Conservation (phyloP, 2,888 invertebrate genomes). For the Ditula angustiorana region DNA sequence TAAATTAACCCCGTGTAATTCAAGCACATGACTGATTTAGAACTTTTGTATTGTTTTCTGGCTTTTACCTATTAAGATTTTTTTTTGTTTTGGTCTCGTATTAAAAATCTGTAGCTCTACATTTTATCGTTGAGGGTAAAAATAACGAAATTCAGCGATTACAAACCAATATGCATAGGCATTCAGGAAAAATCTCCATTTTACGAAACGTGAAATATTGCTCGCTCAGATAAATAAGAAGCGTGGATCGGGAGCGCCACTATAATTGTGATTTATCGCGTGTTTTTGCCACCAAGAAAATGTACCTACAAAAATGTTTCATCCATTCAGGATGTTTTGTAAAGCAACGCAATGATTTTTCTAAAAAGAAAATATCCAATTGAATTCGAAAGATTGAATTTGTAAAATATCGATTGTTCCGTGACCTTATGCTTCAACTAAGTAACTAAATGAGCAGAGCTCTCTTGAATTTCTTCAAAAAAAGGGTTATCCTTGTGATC, state of each 20-base stretch:
- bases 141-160: background rate
- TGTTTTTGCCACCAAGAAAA: constrained; percentile 9
- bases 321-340: background rate
- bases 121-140: background rate
- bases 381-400: too few relatives aligned
- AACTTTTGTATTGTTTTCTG: too few relatives aligned
- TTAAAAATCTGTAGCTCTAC: background rate
- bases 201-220: constrained; percentile 18
- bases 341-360: background rate
- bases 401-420: background rate
- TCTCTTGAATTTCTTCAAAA: background rate
- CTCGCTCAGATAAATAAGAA: constrained; percentile 29
- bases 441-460: background rate
- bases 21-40: too few relatives aligned
- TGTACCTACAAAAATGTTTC: constrained; percentile 10
- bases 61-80: too few relatives aligned
- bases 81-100: background rate
- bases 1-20: too few relatives aligned
- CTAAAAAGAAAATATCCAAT: background rate
- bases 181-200: background rate
- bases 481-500: background rate
- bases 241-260: constrained; percentile 2
- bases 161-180: background rate
- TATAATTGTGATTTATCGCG: constrained; percentile 34
- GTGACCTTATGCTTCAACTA: background rate